Evolutionary conservation across 2,888 invertebrate genomes (phyloP), one percentile per base, ranked within the genome.

Genomic region (Agrilus cyanescens): DNA sequence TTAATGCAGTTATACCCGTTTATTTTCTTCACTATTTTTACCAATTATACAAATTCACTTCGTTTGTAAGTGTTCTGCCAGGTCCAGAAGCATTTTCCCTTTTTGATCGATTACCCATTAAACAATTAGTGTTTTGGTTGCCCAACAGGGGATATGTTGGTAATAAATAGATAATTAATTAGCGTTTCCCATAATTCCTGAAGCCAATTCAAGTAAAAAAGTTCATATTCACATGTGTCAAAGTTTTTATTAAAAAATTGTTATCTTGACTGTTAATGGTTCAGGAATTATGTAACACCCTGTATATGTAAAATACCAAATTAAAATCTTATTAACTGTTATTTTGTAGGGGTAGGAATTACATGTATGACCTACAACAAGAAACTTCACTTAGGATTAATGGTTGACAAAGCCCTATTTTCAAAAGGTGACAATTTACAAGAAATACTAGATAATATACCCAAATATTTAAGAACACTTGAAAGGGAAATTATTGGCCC

Each of bases 71-170:
- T 52, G 74, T 73, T 53, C 57, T 75, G 50, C 69, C 69, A 0
- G 75, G 74, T 2, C 73, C 74, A 2, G 56, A 55, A 4, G 48
- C 56, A 32, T 50, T 69, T 4, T 61, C 57, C n/a, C 62, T 69
- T 33, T 62, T 71, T 37, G 70, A 62, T 14, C 67, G 70, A 2
- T 58, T 65, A 42, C 51, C 49, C 5, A 54, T 75, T 33, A 65
- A 67, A 42, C 66, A 68, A 47, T 56, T 75, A 43, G 64, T 67
- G 5, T 74, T 73, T 52, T 74, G 73, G 59, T 61, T 73, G 33
- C 75, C 75, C 12, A 67, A 69, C 50, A 63, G 68, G 53, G 71
- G 69, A 40, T 65, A 60, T n/a, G 73, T 68, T 58, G 72, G 73
- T 71, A 51, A 50, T 50, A 16, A 29, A 16, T 15, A 16, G 8